Conservation (phyloP, 2,888 invertebrate species). For the Parelbella ahira region DNA sequence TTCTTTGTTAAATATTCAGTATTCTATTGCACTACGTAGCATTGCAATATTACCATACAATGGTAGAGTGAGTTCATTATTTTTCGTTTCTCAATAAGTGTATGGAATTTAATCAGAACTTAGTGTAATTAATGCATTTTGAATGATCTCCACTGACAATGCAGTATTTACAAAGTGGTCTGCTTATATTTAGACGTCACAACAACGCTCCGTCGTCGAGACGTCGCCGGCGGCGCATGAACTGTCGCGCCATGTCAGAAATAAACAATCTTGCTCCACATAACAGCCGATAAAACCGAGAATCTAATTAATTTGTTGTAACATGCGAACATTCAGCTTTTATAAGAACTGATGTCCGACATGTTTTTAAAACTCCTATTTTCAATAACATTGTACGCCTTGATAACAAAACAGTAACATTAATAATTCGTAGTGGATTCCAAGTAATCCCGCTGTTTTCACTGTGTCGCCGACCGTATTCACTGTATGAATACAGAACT, state of each 20-base stretch:
- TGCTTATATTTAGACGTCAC: conserved; percentile 34
- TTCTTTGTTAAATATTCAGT: too few species aligned
- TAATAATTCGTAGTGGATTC: conserved; percentile 5
- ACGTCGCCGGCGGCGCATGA: conserved; percentile 44
- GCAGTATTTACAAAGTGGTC: conserved; percentile 14
- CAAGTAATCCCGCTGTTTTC: conserved; percentile 1
- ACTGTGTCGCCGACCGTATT: not conserved
- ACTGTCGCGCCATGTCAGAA: conserved; percentile 48
- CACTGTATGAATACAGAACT: conserved; percentile 8
- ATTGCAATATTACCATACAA: too few species aligned
- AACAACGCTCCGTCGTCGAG: conserved; percentile 40
- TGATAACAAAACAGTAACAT: too few species aligned
- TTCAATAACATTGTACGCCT: too few species aligned
- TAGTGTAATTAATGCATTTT: not conserved
- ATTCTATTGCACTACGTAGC: too few species aligned
- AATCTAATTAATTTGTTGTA: conserved; percentile 45
- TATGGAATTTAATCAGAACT: not conserved
- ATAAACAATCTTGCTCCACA: conserved; percentile 62
- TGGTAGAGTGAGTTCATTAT: too few species aligned
- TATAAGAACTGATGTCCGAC: not conserved
- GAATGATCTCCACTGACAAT: not conserved
- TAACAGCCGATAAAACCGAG: conserved; percentile 51
- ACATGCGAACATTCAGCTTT: not conserved
- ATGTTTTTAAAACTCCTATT: too few species aligned
- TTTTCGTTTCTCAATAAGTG: too few species aligned